Evolutionary conservation across 1,140 invertebrate genomes (phyloP), one percentile per base, ranked within the genome.

Genomic region (Protaetia brevitarsis): DNA sequence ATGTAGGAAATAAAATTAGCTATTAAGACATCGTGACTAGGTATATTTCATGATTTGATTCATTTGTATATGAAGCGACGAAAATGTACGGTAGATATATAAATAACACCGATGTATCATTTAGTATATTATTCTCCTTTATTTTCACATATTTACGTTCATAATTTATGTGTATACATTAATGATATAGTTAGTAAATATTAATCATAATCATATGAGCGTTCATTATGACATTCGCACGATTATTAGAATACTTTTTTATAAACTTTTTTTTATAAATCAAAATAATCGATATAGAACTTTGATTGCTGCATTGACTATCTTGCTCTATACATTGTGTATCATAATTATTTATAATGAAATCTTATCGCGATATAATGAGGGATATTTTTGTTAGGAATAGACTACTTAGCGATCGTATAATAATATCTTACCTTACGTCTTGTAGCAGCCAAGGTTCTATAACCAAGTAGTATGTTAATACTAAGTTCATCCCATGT

Each of bases 161-260:
- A 51, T 51, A 51, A 8, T 51, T 51, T 51, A 23, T 51, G 19
- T 23, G 41, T 51, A 51, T 19, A 8, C 16, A 51, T 51, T 51
- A 51, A 51, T 23, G 26, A 51, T 23, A 51, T 51, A 51, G 41
- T 23, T 51, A 5, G 26, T 51, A 51, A 19, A 23, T 51, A 51
- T 13, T 26, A 37, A 51, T 19, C 41, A 51, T 51, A 51, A n/a
- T 51, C 41, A 51, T 51, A 51, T 23, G 26, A 23, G 21, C 41
- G 26, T 13, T 51, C 41, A 51, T 51, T 51, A 51, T 37, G n/a
- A 37, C 34, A 37, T 37, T 23, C 26, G 41, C 41, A 51, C 41
- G 13, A 51, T 51, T 23, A 23, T 19, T 51, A 10, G n/a, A n/a
- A n/a, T n/a, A n/a, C n/a, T n/a, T n/a, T n/a, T n/a, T n/a, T n/a